Evolutionary conservation across 2,888 invertebrate species (phyloP).

Genomic region (Seladonia tumulorum): DNA sequence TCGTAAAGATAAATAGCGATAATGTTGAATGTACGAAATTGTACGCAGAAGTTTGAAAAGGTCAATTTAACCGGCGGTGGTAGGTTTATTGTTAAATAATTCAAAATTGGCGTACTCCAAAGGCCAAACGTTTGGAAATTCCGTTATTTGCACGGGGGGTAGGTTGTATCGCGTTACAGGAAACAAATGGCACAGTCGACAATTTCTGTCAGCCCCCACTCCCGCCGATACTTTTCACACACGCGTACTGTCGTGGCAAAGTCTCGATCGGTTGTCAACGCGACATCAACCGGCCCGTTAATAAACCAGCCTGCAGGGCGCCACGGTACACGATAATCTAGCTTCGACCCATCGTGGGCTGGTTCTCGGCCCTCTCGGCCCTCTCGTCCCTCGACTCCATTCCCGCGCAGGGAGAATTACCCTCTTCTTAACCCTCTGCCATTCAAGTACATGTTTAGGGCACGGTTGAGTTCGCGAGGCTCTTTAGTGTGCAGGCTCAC

Average conservation of each 20-base stretch:
- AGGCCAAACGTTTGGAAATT: neutral
- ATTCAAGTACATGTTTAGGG: conserved; percentile 46
- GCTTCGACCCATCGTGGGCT: conserved; percentile 33
- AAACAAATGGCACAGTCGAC: conserved; percentile 6
- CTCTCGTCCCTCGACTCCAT: conserved; percentile 45
- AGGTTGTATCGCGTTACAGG: neutral
- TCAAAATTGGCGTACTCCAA: neutral
- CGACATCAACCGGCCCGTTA: conserved; percentile 41
- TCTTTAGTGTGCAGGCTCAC: conserved; percentile 28
- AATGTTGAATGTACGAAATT: no score
- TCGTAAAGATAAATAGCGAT: no score
- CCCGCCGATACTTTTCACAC: neutral
- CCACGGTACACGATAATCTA: conserved; percentile 36
- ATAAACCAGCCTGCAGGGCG: conserved; percentile 39
- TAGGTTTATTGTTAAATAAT: neutral
- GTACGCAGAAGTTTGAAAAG: no score
- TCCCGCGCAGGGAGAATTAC: conserved; percentile 47
- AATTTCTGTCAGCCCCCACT: neutral
- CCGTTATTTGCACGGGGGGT: neutral
- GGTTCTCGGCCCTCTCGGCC: conserved; percentile 8
- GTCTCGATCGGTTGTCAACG: conserved; percentile 54
- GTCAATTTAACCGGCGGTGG: no score
- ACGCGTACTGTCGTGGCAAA: conserved; percentile 8
- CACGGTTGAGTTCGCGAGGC: conserved; percentile 40
- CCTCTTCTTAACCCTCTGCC: conserved; percentile 57